Evolutionary conservation across 2,113 vertebrate genomes (phyloP).

Genomic region (Catharus fuscescens): DNA sequence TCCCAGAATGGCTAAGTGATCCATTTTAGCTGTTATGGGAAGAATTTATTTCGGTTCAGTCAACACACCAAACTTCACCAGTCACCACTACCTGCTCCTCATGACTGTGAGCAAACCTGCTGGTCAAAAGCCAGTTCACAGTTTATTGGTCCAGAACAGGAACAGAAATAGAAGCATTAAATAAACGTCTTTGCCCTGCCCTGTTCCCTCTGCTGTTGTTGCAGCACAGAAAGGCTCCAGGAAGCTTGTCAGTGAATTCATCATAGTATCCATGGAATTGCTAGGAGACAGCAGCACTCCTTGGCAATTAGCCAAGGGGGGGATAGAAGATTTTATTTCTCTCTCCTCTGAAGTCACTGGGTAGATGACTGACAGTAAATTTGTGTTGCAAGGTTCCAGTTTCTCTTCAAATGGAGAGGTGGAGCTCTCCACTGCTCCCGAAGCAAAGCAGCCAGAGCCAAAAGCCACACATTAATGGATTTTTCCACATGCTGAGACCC

Average conservation of each 20-base stretch:
- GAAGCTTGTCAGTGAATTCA: neutral
- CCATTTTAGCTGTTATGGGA: neutral
- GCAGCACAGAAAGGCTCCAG: neutral
- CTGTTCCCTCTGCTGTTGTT: neutral
- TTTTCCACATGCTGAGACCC: neutral
- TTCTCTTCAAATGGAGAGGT: neutral
- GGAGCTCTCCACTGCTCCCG: neutral
- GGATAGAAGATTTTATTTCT: neutral
- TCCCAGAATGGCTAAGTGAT: neutral
- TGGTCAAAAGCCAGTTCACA: neutral
- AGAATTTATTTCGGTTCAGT: neutral
- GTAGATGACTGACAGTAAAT: neutral
- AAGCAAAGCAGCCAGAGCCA: neutral
- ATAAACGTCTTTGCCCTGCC: neutral
- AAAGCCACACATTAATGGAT: neutral
- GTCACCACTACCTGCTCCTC: neutral
- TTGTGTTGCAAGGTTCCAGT: neutral
- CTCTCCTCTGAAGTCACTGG: neutral
- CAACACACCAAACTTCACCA: neutral
- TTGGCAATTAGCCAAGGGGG: neutral
- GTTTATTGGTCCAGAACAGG: neutral
- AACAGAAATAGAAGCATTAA: neutral
- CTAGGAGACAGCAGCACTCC: neutral
- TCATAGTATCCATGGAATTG: neutral
- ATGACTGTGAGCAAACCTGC: neutral